Percentiles rank a stretch among this genome's conserved stretches.
These are phyloP conservation scores for Sebastes dallii DNA, from an alignment of 2,797 vertebrate genomes.

Conservation along the genomic window DNA sequence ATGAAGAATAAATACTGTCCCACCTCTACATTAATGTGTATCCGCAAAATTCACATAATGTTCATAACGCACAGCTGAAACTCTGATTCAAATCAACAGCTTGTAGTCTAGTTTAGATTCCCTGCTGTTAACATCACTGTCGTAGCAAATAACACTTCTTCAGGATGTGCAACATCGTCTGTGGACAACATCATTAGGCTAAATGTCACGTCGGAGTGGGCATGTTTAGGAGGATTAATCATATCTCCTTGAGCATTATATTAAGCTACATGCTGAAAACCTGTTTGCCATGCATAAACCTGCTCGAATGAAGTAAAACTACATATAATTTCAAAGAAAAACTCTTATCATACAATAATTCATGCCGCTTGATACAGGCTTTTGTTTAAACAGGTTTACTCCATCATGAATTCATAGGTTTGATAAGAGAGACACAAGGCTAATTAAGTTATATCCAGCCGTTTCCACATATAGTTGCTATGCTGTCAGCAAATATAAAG, in stretches of 20 bases:
- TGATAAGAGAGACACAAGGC: neutral
- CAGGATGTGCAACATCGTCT: neutral
- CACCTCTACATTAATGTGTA: constrained; percentile 8
- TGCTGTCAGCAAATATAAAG: constrained; percentile 2
- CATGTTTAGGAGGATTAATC: neutral
- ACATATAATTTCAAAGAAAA: neutral
- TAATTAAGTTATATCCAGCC: constrained; percentile 1
- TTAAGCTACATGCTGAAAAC: neutral
- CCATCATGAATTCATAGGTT: neutral
- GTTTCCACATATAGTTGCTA: neutral
- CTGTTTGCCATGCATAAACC: neutral
- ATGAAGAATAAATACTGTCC: neutral
- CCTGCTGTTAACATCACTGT: neutral
- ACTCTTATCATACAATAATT: neutral
- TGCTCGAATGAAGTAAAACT: neutral
- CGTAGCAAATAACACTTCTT: neutral
- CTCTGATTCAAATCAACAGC: neutral
- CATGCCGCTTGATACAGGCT: neutral
- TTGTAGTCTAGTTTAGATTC: neutral
- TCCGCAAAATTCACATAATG: neutral
- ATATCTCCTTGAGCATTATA: neutral
- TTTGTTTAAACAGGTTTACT: neutral
- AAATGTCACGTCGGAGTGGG: neutral
- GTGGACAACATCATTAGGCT: neutral
- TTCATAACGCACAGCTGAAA: neutral